Percentiles rank a stretch among this genome's conserved stretches.
phyloP scores from a whole-genome alignment of 2,113 vertebrate species.

The Felis catus region F.catus_Fca126_mat1.0 CM031417.1:126098501-126099000 shows the following conservation, averaged over 20 bases:
- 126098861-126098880: neutral
- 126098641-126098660: neutral
- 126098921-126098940: neutral
- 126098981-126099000: neutral
- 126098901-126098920: neutral
- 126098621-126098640: neutral
- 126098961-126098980: neutral
- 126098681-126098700: neutral
- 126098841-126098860: neutral
- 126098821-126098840: neutral
- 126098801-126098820: neutral
- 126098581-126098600: neutral
- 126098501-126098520: neutral
- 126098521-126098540: neutral
- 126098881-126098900: neutral
- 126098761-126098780: neutral
- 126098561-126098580: neutral
- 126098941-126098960: neutral
- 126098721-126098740: neutral
- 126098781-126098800: neutral
- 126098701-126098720: neutral
- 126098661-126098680: neutral
- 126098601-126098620: neutral
- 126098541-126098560: neutral
- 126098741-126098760: neutral